phyloP scores from a whole-genome alignment of 2,797 vertebrate genomes.

The Anas georgica region DNA sequence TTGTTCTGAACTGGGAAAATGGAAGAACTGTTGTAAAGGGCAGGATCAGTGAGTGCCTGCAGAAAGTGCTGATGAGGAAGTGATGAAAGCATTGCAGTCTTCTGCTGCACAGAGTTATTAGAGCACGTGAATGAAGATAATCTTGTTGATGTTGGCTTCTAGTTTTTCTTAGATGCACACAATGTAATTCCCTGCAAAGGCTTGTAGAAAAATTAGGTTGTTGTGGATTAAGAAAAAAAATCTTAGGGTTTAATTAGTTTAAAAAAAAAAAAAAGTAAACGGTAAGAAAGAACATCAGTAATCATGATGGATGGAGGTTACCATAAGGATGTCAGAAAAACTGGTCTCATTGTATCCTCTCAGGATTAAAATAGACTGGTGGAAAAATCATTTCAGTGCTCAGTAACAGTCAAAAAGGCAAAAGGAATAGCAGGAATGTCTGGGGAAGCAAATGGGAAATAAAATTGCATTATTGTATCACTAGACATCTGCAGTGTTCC shows the following conservation, averaged over 20 bases:
- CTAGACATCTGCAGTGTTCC: background rate
- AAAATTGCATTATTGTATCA: background rate
- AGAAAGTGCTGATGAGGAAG: background rate
- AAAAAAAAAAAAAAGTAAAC: background rate
- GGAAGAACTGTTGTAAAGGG: background rate
- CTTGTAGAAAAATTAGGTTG: background rate
- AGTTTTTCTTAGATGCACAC: background rate
- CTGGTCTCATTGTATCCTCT: background rate
- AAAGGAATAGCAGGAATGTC: background rate
- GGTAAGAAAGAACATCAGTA: background rate
- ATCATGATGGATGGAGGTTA: background rate
- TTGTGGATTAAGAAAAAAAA: background rate
- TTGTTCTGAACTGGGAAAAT: background rate
- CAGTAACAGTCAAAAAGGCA: constrained; percentile 23
- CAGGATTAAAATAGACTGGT: background rate
- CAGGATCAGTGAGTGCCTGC: background rate
- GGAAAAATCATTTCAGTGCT: background rate
- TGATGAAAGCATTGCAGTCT: background rate
- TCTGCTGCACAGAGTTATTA: background rate
- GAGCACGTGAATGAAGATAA: background rate
- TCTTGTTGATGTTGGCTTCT: background rate
- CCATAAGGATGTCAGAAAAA: background rate
- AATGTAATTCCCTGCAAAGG: background rate
- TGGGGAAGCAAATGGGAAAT: background rate
- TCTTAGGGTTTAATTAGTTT: background rate